phyloP scores from a whole-genome alignment of 2,797 vertebrate genomes.

The Micromesistius poutassou region DNA sequence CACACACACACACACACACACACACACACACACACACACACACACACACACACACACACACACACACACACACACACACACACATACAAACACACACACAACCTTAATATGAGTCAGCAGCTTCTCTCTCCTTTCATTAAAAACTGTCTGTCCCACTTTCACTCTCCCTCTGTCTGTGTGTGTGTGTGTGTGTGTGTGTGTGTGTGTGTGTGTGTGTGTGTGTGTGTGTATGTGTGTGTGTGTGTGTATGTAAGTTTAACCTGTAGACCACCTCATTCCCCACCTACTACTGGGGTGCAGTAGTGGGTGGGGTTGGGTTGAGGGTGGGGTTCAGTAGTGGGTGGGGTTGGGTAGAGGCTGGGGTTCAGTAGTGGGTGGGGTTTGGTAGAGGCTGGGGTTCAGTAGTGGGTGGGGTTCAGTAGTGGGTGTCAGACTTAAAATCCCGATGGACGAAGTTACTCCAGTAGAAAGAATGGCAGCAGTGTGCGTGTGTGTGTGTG shows the following conservation, averaged over 20 bases:
- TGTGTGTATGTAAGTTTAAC: background rate
- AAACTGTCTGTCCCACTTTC: background rate
- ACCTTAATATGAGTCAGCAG: background rate
- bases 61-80: slow-evolving; percentile 5
- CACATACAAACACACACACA: background rate
- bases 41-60: background rate
- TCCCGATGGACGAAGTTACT: background rate
- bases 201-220: background rate
- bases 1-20: slow-evolving; percentile 25
- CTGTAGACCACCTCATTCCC: no score
- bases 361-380: no score
- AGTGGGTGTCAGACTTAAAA: no score
- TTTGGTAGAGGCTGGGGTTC: no score
- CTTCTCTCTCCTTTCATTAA: background rate
- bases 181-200: background rate
- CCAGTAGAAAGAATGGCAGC: background rate
- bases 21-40: slow-evolving; percentile 10
- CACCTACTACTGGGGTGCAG: no score
- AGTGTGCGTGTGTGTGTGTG: background rate
- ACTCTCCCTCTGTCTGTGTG: background rate
- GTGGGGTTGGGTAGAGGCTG: no score
- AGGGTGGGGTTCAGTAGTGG: no score
- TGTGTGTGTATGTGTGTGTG: background rate
- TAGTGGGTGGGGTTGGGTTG: no score
- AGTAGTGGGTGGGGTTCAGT: no score